Evolutionary conservation across 2,113 vertebrate species (phyloP).

Genomic region (Sylvietta virens): DNA sequence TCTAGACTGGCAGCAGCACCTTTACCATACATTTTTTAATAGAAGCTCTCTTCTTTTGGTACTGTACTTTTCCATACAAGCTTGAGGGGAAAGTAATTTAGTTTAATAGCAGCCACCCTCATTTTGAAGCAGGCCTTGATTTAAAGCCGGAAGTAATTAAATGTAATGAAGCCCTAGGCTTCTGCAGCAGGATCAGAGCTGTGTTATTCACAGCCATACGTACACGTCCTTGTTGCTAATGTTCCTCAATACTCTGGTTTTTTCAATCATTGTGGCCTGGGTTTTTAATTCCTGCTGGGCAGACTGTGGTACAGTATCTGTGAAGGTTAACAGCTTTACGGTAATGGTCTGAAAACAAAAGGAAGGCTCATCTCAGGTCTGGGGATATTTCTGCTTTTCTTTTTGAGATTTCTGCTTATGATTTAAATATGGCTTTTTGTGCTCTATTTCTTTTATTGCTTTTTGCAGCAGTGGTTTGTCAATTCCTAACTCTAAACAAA

Average conservation of each 20-base stretch:
- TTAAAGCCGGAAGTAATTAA: constrained; percentile 58
- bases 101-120: constrained; percentile 54
- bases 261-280: not conserved
- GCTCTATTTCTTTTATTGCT: not conserved
- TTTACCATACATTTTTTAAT: constrained; percentile 28
- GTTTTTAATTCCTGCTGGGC: not conserved
- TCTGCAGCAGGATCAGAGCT: constrained; percentile 35
- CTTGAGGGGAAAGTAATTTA: constrained; percentile 49
- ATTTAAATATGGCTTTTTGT: not conserved
- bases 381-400: not conserved
- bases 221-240: not conserved
- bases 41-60: constrained; percentile 5
- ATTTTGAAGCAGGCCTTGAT: constrained; percentile 51
- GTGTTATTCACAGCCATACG: not conserved
- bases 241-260: not conserved
- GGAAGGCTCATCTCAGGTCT: not conserved
- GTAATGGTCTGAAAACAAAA: not conserved
- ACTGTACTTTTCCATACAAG: constrained; percentile 41
- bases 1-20: constrained; percentile 15
- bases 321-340: not conserved
- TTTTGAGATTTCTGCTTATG: not conserved
- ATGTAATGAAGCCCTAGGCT: constrained; percentile 49
- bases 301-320: not conserved
- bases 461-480: not conserved
- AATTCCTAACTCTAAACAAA: not conserved